A percentile compares a stretch with the other conserved stretches of the same genome.
Conservation (phyloP, 2,888 invertebrate genomes). For the Dysmachus trigonus region DNA sequence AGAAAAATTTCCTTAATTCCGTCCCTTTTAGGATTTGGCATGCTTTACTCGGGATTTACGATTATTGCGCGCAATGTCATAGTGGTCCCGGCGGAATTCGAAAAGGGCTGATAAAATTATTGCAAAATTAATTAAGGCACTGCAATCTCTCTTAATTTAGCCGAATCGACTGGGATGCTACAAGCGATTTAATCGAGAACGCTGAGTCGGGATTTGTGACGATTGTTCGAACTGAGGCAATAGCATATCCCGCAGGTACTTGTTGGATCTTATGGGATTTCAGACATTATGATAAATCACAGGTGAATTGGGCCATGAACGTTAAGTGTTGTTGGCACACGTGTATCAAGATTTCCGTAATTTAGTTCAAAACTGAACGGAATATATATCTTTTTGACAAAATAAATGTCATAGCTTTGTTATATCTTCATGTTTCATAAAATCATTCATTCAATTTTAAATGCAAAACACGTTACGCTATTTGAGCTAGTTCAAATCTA, state of each 20-base stretch:
- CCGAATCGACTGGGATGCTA: not conserved
- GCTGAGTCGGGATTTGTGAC: not conserved
- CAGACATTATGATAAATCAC: not conserved
- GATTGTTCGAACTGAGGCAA: not conserved
- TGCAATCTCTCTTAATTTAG: constrained; percentile 24
- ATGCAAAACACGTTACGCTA: not conserved
- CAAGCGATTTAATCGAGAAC: not conserved
- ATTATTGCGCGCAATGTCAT: constrained; percentile 1
- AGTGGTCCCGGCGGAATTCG: not conserved
- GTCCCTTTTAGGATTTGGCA: constrained; percentile 31
- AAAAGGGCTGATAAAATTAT: not conserved
- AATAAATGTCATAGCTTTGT: not conserved
- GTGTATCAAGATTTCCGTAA: not conserved
- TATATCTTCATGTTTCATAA: not conserved
- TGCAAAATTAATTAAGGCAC: constrained; percentile 35
- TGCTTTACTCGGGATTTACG: constrained; percentile 32
- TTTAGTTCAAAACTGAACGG: too few species aligned
- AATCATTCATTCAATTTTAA: too few species aligned
- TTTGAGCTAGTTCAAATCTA: too few species aligned
- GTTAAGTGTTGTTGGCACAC: not conserved
- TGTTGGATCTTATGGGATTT: not conserved
- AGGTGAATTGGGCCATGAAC: not conserved
- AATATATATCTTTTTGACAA: not conserved
- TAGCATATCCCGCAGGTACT: not conserved
- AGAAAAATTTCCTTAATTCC: constrained; percentile 31